Evolutionary conservation across 2,888 invertebrate species (phyloP).

Genomic region (Epinotia brunnichana): DNA sequence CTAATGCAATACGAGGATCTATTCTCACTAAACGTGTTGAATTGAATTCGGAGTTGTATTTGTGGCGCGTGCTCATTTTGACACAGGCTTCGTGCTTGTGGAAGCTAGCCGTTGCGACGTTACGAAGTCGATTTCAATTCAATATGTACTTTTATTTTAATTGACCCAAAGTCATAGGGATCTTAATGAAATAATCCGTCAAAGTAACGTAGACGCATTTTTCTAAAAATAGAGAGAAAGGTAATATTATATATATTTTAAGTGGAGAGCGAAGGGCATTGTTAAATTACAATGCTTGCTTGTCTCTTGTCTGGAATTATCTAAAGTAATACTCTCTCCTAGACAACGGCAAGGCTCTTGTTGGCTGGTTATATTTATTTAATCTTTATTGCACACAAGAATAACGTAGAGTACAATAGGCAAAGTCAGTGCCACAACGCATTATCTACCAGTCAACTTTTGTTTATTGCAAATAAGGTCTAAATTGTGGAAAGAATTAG

Average conservation of each 20-base stretch:
- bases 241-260: not conserved
- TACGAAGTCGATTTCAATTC: not conserved
- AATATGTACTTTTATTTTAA: not conserved
- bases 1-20: constrained; percentile 9
- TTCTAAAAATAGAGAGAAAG: not conserved
- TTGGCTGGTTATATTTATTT: no score
- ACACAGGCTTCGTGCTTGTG: not conserved
- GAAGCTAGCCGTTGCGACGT: not conserved
- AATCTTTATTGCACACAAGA: no score
- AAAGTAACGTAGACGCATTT: not conserved
- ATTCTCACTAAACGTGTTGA: not conserved
- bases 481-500: no score
- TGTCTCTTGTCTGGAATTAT: not conserved
- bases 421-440: no score
- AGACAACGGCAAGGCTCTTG: not conserved
- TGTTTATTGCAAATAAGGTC: no score
- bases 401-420: no score
- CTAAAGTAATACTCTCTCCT: not conserved
- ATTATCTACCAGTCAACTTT: no score
- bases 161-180: not conserved
- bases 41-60: not conserved
- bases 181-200: constrained; percentile 22
- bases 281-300: not conserved
- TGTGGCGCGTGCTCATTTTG: not conserved
- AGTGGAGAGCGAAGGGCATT: not conserved